A percentile compares a stretch with the other conserved stretches of the same genome.
phyloP scores from a whole-genome alignment of 2,797 vertebrate species.

The Enteromius thamalakanensis region DNA sequence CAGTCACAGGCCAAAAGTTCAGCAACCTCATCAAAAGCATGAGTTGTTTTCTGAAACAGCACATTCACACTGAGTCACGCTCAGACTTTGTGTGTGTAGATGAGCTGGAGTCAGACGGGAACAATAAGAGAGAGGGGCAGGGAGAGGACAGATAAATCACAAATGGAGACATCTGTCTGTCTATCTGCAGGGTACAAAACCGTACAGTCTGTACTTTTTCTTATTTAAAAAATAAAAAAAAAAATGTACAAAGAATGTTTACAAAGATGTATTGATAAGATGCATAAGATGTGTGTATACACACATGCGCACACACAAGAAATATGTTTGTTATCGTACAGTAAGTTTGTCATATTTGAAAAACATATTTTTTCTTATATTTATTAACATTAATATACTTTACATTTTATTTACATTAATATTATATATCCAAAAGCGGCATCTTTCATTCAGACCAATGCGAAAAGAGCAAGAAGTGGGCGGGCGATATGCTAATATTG shows the following conservation, averaged over 20 bases:
- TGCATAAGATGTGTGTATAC: neutral
- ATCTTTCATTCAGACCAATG: too few species aligned
- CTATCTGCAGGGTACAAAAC: neutral
- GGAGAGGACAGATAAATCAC: neutral
- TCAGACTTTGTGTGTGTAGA: slow-evolving; percentile 38
- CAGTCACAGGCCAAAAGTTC: slow-evolving; percentile 57
- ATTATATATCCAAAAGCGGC: too few species aligned
- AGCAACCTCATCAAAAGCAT: slow-evolving; percentile 53
- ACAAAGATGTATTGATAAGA: neutral
- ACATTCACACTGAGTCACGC: slow-evolving; percentile 43
- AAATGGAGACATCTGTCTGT: neutral
- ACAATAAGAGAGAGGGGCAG: slow-evolving; percentile 9
- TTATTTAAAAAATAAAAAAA: too few species aligned
- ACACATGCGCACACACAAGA: too few species aligned
- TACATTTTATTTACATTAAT: too few species aligned
- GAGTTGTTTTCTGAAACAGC: slow-evolving; percentile 53
- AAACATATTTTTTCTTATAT: too few species aligned
- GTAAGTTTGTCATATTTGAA: too few species aligned
- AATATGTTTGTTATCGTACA: too few species aligned
- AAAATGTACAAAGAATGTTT: neutral
- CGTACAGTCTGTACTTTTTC: neutral
- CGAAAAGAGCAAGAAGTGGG: too few species aligned
- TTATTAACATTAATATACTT: too few species aligned
- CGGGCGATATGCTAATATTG: too few species aligned
- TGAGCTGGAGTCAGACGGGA: neutral